phyloP scores from a whole-genome alignment of 1,140 invertebrate species.

The Lucilia sericata region DNA sequence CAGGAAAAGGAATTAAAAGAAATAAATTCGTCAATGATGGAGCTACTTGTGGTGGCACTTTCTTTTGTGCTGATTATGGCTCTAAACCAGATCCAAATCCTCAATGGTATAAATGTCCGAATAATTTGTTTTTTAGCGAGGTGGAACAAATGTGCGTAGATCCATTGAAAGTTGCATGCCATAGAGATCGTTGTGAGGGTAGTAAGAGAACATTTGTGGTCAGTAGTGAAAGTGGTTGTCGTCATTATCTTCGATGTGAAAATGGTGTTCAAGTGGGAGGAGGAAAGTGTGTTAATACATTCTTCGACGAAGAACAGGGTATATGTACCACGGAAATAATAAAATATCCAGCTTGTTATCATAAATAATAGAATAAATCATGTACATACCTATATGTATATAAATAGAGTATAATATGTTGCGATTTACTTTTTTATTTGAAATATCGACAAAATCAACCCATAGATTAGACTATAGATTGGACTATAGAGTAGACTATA shows the following conservation, averaged over 20 bases:
- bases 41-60: constrained; percentile 59
- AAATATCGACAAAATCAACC: too few species aligned
- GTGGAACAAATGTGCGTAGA: constrained; percentile 49
- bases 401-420: too few species aligned
- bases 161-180: constrained; percentile 48
- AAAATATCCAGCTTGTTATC: constrained; percentile 8
- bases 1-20: constrained; percentile 53
- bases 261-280: constrained; percentile 49
- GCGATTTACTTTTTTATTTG: too few species aligned
- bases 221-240: constrained; percentile 53
- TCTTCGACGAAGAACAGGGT: constrained; percentile 30
- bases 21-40: constrained; percentile 56
- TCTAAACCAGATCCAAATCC: constrained; percentile 55
- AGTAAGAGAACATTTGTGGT: constrained; percentile 49
- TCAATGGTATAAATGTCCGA: constrained; percentile 49
- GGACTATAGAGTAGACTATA: too few species aligned
- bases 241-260: constrained; percentile 53
- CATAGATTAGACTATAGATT: too few species aligned
- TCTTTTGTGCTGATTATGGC: constrained; percentile 55
- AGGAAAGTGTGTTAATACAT: background rate
- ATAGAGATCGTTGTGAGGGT: constrained; percentile 59
- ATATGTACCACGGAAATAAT: background rate
- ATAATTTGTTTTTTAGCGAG: constrained; percentile 54
- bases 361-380: background rate
- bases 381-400: too few species aligned